These are phyloP conservation scores for Amiota minor DNA, from an alignment of 2,888 invertebrate species.

Conservation along the genomic window DNA sequence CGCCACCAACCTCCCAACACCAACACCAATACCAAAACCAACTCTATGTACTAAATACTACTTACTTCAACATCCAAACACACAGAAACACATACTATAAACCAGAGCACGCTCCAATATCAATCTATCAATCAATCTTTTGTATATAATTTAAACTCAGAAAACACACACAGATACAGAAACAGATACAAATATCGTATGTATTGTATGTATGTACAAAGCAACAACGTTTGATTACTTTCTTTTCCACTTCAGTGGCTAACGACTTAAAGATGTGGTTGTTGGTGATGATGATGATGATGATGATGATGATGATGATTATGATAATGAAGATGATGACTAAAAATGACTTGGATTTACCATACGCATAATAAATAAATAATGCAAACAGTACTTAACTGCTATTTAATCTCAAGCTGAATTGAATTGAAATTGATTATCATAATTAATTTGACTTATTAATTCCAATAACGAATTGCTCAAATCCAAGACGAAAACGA, in stretches of 20 bases:
- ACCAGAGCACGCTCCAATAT: too few relatives aligned
- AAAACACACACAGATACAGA: too few relatives aligned
- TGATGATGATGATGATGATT: background rate
- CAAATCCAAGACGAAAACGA: too few relatives aligned
- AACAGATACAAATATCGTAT: background rate
- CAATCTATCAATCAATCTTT: background rate
- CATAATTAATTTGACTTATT: too few relatives aligned
- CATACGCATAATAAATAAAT: background rate
- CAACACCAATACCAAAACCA: too few relatives aligned
- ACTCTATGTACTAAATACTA: too few relatives aligned
- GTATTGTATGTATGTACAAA: background rate
- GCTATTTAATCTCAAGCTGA: too few relatives aligned
- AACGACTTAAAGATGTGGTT: background rate
- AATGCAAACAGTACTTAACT: background rate
- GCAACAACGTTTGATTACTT: background rate
- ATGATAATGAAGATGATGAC: background rate
- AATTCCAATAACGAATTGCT: too few relatives aligned
- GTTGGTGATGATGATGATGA: background rate
- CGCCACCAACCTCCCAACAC: too few relatives aligned
- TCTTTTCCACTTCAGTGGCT: constrained; percentile 7
- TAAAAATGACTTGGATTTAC: background rate
- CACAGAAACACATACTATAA: too few relatives aligned
- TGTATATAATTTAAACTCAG: background rate
- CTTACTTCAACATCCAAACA: too few relatives aligned
- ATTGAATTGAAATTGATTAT: too few relatives aligned